Percentiles rank a stretch among this genome's conserved stretches.
Conservation (phyloP, 2,888 invertebrate genomes). For the Agrypnus murinus region DNA sequence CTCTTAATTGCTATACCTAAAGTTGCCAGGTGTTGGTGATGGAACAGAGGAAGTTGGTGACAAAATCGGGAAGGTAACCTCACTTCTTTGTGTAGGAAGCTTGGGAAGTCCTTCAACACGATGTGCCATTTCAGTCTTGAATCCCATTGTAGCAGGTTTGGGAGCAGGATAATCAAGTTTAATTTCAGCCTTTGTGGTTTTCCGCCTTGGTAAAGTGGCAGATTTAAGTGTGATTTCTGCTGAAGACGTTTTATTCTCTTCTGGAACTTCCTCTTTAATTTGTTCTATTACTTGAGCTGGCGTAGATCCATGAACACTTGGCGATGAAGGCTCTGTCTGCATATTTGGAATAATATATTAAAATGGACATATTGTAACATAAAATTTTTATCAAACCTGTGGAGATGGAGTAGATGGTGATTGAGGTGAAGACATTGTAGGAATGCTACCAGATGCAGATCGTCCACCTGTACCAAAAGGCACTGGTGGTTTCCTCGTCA, state of each 20-base stretch:
- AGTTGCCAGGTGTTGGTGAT: slow-evolving; percentile 62
- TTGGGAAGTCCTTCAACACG: slow-evolving; percentile 71
- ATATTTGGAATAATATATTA: not conserved
- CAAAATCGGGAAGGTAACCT: slow-evolving; percentile 75
- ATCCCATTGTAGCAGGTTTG: slow-evolving; percentile 71
- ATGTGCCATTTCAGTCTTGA: slow-evolving; percentile 78
- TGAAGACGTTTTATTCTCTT: slow-evolving; percentile 75
- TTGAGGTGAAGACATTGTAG: slow-evolving; percentile 62
- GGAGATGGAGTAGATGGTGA: slow-evolving; percentile 51
- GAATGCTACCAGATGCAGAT: slow-evolving; percentile 76
- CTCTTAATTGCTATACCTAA: slow-evolving; percentile 17
- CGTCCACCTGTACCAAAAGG: slow-evolving; percentile 76
- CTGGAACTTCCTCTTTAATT: slow-evolving; percentile 55
- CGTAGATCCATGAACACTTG: slow-evolving; percentile 34
- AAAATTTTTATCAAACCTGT: too few relatives aligned
- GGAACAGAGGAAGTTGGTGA: not conserved
- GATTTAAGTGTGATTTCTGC: slow-evolving; percentile 81
- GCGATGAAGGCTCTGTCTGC: not conserved
- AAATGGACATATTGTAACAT: not conserved
- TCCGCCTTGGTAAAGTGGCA: slow-evolving; percentile 79
- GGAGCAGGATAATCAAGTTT: slow-evolving; percentile 74
- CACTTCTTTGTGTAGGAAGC: slow-evolving; percentile 72
- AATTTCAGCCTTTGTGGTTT: slow-evolving; percentile 79
- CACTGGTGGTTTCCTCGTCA: slow-evolving; percentile 77
- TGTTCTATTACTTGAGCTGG: slow-evolving; percentile 49